These are phyloP conservation scores for Acronicta psi DNA, from an alignment of 2,888 invertebrate genomes.

Conservation along the genomic window DNA sequence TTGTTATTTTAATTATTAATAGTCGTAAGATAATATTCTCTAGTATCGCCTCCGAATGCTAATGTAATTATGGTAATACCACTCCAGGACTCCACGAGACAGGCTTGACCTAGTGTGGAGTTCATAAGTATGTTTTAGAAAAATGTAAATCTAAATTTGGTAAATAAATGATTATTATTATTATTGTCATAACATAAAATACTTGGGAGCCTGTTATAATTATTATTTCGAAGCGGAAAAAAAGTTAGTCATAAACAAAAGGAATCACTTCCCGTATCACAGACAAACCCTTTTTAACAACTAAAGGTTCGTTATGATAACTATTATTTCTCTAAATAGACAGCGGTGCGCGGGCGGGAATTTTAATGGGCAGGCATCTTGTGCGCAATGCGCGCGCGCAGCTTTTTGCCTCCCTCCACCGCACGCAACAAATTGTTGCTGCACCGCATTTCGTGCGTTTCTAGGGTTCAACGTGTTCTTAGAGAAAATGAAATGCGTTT, in stretches of 20 bases:
- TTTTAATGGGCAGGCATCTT: constrained; percentile 80
- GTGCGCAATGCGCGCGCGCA: constrained; percentile 68
- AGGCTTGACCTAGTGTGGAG: too few relatives aligned
- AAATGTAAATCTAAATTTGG: too few relatives aligned
- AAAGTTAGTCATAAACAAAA: not conserved
- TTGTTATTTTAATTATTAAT: too few relatives aligned
- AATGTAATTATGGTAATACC: too few relatives aligned
- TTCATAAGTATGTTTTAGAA: too few relatives aligned
- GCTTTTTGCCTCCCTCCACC: constrained; percentile 67
- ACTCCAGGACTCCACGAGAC: too few relatives aligned
- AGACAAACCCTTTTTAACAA: constrained; percentile 19
- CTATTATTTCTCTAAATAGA: constrained; percentile 84
- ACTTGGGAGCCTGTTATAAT: too few relatives aligned
- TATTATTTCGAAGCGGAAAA: not conserved
- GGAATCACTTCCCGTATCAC: constrained; percentile 1
- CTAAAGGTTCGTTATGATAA: constrained; percentile 69
- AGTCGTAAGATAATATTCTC: too few relatives aligned
- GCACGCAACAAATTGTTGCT: constrained; percentile 66
- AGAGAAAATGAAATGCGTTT: constrained; percentile 58
- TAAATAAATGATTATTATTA: too few relatives aligned
- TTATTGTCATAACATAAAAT: too few relatives aligned
- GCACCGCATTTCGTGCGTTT: constrained; percentile 68
- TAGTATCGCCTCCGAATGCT: too few relatives aligned
- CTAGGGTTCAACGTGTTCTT: constrained; percentile 61
- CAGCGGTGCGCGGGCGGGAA: constrained; percentile 79